phyloP scores from a whole-genome alignment of 2,113 vertebrate genomes.

The Leptobrachium leishanense region DNA sequence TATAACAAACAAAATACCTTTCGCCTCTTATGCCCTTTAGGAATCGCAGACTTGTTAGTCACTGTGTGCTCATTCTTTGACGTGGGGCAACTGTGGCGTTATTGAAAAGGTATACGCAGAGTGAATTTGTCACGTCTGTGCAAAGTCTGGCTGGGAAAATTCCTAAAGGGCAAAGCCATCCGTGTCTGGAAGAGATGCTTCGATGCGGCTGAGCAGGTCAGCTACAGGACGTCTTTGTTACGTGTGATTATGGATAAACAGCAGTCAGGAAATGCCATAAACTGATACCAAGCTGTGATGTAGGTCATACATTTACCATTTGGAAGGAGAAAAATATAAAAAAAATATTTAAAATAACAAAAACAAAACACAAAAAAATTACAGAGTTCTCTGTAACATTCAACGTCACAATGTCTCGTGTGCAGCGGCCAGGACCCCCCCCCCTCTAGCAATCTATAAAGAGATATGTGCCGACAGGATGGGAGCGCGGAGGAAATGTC shows the following conservation, averaged over 20 bases:
- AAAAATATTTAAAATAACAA: neutral
- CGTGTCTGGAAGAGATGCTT: neutral
- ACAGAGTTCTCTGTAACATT: neutral
- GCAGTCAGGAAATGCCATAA: neutral
- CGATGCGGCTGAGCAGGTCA: neutral
- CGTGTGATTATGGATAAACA: too few species aligned
- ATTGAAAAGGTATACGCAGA: too few species aligned
- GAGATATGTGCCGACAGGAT: neutral
- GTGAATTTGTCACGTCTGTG: too few species aligned
- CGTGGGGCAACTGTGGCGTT: too few species aligned
- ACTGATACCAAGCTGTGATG: neutral
- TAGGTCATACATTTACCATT: neutral
- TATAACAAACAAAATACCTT: too few species aligned
- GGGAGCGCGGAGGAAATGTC: neutral
- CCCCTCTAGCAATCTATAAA: neutral
- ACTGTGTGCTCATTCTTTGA: too few species aligned
- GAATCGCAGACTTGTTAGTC: too few species aligned
- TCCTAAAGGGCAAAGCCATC: neutral
- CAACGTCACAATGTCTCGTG: neutral
- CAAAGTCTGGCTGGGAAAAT: neutral
- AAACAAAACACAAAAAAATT: neutral
- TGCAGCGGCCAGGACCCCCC: neutral
- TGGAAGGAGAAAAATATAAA: neutral
- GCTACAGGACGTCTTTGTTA: neutral
- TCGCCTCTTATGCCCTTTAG: too few species aligned